Evolutionary conservation across 2,113 vertebrate species (phyloP), one percentile per base, ranked within the genome.

Genomic region (Pavo muticus): DNA sequence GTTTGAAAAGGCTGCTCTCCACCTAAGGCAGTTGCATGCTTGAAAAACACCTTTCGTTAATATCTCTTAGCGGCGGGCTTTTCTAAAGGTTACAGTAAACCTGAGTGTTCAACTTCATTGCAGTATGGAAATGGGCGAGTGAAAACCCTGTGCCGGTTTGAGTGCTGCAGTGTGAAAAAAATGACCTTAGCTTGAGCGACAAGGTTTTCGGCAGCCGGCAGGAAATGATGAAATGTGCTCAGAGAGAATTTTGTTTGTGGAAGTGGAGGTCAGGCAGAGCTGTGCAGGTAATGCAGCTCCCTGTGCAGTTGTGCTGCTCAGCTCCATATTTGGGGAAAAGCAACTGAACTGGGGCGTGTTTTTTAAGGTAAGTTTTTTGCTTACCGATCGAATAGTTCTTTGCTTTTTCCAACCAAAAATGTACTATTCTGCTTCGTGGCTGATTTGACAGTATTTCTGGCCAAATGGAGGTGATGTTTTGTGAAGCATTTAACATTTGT

Each of bases 181-280:
- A 54, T 78, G 60, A 71, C 94, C 87, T 96, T 91, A 76, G 74
- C 84, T 84, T 39, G 13, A 91, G 91, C 60, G 60, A 7, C 44
- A 61, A 60, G 86, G 70, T 78, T 93, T 93, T 68, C 17, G 2
- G 94, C 82, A 87, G 94, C 91, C 76, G 83, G 74, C 94, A 97
- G 97, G 97, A 97, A 97, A 88, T 92, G 93, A 93, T 86, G 64
- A 96, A 94, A 96, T 56, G 23, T 10, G 5, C 18, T 9, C 64
- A 60, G 91, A 91, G 95, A 94, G 91, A 93, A 50, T 84, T 94
- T 59, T 37, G 91, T 76, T 72, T 72, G 69, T 87, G 78, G 80
- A 96, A 92, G 32, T 2, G 20, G 87, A 94, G 95, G 90, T 87
- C 94, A 79, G 90, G 81, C 87, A 8, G 1, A 39, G 63, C 63